Base-by-base conservation (phyloP, 92 coral and sea anemone species). In the Ricordea florida region DNA sequence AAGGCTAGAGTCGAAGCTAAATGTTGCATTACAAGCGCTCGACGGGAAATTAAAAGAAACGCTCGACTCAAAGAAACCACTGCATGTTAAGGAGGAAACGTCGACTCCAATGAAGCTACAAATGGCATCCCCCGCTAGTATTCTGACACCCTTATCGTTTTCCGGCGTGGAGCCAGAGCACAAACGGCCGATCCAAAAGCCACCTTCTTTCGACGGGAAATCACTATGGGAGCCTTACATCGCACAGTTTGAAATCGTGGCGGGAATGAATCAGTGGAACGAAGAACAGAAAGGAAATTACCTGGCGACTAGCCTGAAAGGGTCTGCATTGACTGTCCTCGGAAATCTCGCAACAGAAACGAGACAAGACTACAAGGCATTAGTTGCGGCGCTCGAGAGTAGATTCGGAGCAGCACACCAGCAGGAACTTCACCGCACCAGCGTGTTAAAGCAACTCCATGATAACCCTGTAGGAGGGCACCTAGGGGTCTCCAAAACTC, bases 241-340 rank as follows among this genome's bases (percentile, higher is more conserved):
- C 18, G 85, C 92, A 22, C 85, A 82, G 58, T 82, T 87, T 17
- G 78, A 87, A 51, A 82, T 87, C 20, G 72, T 49, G 9, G 63
- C 91, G 1, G 62, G 59, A 11, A 22, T 72, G 56, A 80, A 85
- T 34, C 66, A 71, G 18, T 85, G 90, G 90, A 32, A 49, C 15
- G 61, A 44, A 15, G 50, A 33, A 27, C 63, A 78, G 49, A 78
- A 69, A 34, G 81, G 75, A 5, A 73, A 79, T 16, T 79, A 79
- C 31, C 48, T 79, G 30, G 85, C 78, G 22, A 79, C 69, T 2
- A 79, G 78, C 71, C 60, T 67, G 4, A 69, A 65, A 44, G 85
- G 78, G 21, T 38, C 78, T 36, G 85, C 85, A 24, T 32, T 79
- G 47, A 56, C 22, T 66, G 51, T 79, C 9, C 37, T 67, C 1